phyloP scores from a whole-genome alignment of 1,140 invertebrate species.

The Heliothis subflexa region DNA sequence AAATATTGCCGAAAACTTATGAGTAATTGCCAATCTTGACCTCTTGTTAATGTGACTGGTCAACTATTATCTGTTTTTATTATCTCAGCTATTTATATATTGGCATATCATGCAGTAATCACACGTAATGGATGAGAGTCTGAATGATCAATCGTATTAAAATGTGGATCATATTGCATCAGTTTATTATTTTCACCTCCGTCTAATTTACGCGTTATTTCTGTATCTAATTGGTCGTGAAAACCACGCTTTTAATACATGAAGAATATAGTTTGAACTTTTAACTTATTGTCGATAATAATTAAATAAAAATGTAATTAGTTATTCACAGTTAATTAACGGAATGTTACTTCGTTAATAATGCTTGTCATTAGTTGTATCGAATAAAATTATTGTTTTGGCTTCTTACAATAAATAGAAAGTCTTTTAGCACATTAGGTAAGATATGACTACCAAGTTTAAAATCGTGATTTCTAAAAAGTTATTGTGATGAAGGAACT shows the following conservation, averaged over 20 bases:
- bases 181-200: constrained; percentile 24
- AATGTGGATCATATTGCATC: constrained; percentile 12
- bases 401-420: too few relatives aligned
- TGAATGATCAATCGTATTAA: background rate
- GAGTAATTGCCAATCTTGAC: background rate
- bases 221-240: background rate
- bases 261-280: background rate
- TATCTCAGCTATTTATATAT: background rate
- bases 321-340: background rate
- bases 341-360: constrained; percentile 13
- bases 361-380: background rate
- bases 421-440: too few relatives aligned
- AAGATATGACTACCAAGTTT: too few relatives aligned
- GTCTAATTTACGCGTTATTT: background rate
- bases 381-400: background rate
- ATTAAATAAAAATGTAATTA: constrained; percentile 12
- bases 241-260: background rate
- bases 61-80: constrained; percentile 4
- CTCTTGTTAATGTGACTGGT: background rate
- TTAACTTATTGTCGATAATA: background rate
- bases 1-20: background rate
- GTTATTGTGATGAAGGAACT: too few relatives aligned
- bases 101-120: constrained; percentile 3
- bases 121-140: background rate
- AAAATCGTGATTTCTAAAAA: too few relatives aligned